Conservation (phyloP, 2,797 vertebrate species). For the Phrynocephalus guinanensis region DNA sequence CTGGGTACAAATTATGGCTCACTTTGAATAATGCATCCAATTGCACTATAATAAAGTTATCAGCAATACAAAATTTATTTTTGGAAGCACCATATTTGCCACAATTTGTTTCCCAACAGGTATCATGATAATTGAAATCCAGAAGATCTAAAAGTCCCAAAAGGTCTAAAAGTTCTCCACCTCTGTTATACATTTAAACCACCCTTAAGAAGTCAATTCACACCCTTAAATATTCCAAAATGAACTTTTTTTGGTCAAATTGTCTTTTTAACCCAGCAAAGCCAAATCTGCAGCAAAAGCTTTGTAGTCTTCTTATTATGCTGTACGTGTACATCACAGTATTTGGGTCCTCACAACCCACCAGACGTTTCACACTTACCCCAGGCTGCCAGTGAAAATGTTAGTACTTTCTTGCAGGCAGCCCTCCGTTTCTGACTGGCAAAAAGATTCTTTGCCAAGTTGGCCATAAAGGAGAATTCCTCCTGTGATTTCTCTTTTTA, state of each 20-base stretch:
- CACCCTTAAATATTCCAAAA: slow-evolving; percentile 49
- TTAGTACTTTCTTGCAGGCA: background rate
- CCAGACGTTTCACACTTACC: no score
- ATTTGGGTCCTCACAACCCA: background rate
- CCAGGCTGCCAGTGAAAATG: background rate
- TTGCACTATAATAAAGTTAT: no score
- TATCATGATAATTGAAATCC: no score
- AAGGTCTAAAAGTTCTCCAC: no score
- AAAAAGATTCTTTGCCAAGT: background rate
- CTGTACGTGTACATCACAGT: background rate
- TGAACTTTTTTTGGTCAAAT: slow-evolving; percentile 37
- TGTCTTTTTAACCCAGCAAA: slow-evolving; percentile 40
- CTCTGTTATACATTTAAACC: slow-evolving; percentile 33
- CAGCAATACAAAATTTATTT: no score
- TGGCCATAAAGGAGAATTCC: background rate
- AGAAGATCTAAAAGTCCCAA: no score
- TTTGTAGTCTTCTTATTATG: background rate
- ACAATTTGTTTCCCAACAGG: no score
- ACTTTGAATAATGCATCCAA: no score
- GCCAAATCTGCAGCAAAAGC: slow-evolving; percentile 40
- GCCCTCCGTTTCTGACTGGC: background rate
- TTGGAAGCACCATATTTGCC: no score
- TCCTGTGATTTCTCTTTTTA: background rate
- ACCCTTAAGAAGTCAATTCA: slow-evolving; percentile 44
- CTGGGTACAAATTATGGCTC: no score